Percentiles rank a stretch among this genome's conserved stretches.
These are phyloP conservation scores for Calliopum simillimum DNA, from an alignment of 2,888 invertebrate species.

Conservation along the genomic window DNA sequence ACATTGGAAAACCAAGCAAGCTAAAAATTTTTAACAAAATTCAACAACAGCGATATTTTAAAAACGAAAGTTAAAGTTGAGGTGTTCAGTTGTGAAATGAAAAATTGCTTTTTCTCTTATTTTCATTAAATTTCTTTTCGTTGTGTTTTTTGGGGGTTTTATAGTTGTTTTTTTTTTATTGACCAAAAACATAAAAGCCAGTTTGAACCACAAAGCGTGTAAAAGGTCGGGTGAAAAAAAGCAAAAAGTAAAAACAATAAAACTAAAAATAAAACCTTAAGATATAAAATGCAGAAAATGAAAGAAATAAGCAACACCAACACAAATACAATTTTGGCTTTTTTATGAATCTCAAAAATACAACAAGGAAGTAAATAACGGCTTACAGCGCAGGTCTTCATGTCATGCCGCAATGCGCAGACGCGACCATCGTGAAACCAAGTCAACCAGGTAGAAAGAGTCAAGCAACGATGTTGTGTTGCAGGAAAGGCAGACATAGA, in stretches of 20 bases:
- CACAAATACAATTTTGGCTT: too few species aligned
- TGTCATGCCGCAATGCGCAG: constrained; percentile 25
- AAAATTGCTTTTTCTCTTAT: constrained; percentile 1
- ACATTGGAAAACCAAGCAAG: too few species aligned
- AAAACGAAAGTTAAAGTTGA: constrained; percentile 28
- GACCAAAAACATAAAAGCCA: constrained; percentile 27
- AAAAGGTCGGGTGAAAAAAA: neutral
- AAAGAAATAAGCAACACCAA: constrained; percentile 13
- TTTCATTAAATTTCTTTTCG: constrained; percentile 23
- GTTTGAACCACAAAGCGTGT: constrained; percentile 1
- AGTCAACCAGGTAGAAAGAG: constrained; percentile 10
- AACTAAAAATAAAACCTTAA: constrained; percentile 36
- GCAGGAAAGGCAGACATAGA: constrained; percentile 5
- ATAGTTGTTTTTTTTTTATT: constrained; percentile 23
- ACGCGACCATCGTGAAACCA: constrained; percentile 27
- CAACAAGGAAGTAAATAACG: constrained; percentile 39
- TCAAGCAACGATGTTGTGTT: neutral
- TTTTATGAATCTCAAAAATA: neutral
- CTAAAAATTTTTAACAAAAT: too few species aligned
- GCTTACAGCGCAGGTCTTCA: constrained; percentile 7
- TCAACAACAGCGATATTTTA: constrained; percentile 19
- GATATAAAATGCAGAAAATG: neutral
- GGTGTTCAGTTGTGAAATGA: constrained; percentile 11
- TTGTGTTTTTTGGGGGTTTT: constrained; percentile 25
- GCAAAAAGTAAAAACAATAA: constrained; percentile 7